Percentiles rank a stretch among this genome's conserved stretches.
Evolutionary conservation across 2,888 invertebrate species (phyloP).

Genomic region (Drosophila antonietae): DNA sequence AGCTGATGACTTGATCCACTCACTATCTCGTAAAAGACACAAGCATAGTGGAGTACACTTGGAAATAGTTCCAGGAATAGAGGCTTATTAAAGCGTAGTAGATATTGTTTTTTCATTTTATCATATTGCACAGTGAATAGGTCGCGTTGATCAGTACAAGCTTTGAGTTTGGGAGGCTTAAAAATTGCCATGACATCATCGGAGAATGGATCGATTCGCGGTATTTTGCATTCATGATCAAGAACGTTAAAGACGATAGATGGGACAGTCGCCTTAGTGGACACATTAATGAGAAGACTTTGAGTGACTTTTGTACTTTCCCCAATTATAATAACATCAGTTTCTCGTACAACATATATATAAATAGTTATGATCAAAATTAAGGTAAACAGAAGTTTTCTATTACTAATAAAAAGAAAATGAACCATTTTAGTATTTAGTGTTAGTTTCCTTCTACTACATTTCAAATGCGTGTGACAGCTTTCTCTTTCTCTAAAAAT

Average conservation of each 20-base stretch:
- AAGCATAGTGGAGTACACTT: slow-evolving; percentile 46
- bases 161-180: background rate
- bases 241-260: slow-evolving; percentile 16
- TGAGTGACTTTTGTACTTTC: background rate
- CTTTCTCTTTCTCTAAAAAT: background rate
- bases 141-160: slow-evolving; percentile 31
- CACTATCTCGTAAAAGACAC: slow-evolving; percentile 68
- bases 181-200: slow-evolving; percentile 79
- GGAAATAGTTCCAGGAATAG: slow-evolving; percentile 4
- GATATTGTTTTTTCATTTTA: slow-evolving; percentile 29
- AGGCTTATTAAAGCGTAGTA: slow-evolving; percentile 37
- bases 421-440: slow-evolving; percentile 10
- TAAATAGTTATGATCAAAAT: background rate
- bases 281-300: background rate
- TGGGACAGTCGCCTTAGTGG: background rate
- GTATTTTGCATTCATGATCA: slow-evolving; percentile 87
- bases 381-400: background rate
- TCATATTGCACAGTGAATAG: slow-evolving; percentile 38
- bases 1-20: background rate
- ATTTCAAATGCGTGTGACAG: background rate
- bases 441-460: background rate
- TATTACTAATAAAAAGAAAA: background rate
- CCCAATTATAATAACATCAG: background rate
- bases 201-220: slow-evolving; percentile 86
- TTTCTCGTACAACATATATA: background rate